Base-by-base conservation (phyloP, 2,888 invertebrate genomes). In the Itoplectis maculator region DNA sequence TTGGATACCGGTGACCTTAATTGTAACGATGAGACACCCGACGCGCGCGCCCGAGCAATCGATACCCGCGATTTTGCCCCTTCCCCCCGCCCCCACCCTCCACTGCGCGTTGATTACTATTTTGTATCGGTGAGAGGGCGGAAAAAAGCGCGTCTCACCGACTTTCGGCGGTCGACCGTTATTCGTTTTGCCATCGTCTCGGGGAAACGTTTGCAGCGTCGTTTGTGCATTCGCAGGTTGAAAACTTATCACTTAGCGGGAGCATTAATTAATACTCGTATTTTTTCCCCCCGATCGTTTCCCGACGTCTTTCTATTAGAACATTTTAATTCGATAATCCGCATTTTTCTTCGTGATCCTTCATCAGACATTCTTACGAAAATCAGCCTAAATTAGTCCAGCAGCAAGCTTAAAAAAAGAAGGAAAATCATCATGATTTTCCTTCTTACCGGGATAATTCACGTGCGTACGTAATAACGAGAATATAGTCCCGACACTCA, bases 1-100 rank as follows among this genome's bases (percentile, higher is more conserved):
- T 37, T 18, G 20, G 73, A 29, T 73, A 79, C 63, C 72, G 73
- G 47, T 79, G 79, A 72, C 79, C 79, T 73, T 79, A 79, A 73
- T 79, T 79, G 73, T 72, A 79, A 65, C 72, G 65, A 66, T 72
- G 66, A 70, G 63, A 49, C 72, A 72, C 13, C 35, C 65, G 35
- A 49, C 72, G 65, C 13, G 18, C 65, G 35, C 20, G 65, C 42
- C 13, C 15, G 49, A 51, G 49, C 20, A 51, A 20, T 51, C 49
- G 49, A 51, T 51, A 51, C 9, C 49, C 18, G 18, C 49, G 7
- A 7, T 20, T 51, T 20, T 18, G 1, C 47, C 20, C 49, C n/a
- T n/a, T n/a, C n/a, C 49, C 20, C 9, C 56, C 29, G 29, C 15
- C 18, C 18, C 18, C 9, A 35, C 49, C 40, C 69, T 11, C 40